These are phyloP conservation scores for Melanotaenia boesemani DNA, from an alignment of 2,797 vertebrate species.

Conservation along the genomic window DNA sequence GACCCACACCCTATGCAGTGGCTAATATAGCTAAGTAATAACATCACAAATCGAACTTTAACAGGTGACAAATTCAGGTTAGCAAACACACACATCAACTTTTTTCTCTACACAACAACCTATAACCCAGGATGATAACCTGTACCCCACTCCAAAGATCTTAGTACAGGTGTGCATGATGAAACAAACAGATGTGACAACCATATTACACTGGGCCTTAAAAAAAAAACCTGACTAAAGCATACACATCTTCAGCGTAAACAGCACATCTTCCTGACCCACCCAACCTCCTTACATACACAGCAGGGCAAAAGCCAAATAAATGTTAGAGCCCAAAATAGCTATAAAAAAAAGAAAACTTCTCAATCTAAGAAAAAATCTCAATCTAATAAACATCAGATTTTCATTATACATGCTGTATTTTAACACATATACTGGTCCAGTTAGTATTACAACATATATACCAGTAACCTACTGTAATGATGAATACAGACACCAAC, in stretches of 20 bases:
- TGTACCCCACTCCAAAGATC: neutral
- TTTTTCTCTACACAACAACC: neutral
- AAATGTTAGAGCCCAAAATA: neutral
- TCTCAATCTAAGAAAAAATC: neutral
- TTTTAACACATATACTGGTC: neutral
- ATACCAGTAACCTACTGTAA: neutral
- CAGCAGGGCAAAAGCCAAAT: slow-evolving; percentile 26
- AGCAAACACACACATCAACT: slow-evolving; percentile 4
- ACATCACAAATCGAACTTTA: neutral
- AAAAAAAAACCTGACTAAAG: slow-evolving; percentile 39
- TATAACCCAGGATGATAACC: slow-evolving; percentile 7
- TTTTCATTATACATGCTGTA: neutral
- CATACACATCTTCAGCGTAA: slow-evolving; percentile 31
- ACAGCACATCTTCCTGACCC: slow-evolving; percentile 36
- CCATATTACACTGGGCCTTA: slow-evolving; percentile 27
- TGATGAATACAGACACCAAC: slow-evolving; percentile 31
- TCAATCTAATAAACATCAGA: neutral
- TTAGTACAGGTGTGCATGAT: neutral
- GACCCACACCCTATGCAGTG: slow-evolving; percentile 6
- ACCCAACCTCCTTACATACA: slow-evolving; percentile 48
- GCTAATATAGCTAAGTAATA: slow-evolving; percentile 14
- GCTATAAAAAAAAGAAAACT: neutral
- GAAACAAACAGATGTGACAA: slow-evolving; percentile 24
- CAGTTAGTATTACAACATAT: neutral
- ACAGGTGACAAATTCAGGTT: neutral